Base-by-base conservation (phyloP, 2,888 invertebrate genomes). In the Polyommatus icarus region DNA sequence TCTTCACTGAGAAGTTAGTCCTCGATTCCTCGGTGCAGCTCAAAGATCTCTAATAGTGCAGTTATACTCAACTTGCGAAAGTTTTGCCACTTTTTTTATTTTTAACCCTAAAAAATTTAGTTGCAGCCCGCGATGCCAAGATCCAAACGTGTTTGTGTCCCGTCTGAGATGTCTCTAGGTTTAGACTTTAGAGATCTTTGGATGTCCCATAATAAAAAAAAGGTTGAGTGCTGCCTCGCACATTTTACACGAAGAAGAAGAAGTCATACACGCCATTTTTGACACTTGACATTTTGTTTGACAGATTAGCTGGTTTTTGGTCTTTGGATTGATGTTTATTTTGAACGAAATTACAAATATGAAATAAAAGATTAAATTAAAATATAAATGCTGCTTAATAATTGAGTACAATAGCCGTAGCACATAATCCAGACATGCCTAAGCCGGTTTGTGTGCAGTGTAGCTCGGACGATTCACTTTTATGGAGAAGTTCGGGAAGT, bases 401-500 rank as follows among this genome's bases (percentile, higher is more conserved):
- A 29, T 20, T 29, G 4, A 29, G 6, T 67, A 10, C 24, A 61
- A 24, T 29, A 29, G 12, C 12, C 12, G 15, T 67, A 67, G 15
- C 1, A 32, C 67, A 67, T 67, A 67, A 67, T 67, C 29, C 18
- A 67, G 29, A 29, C 24, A 94, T 94, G 94, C 94, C 94, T 24
- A 94, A 94, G 83, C 96, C 96, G 20, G 95, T 95, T 81, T 97
- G 97, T 87, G 90, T 95, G 76, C 96, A 96, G 86, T 97, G 97
- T 87, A 95, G 95, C 80, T 94, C 95, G 15, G 95, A 94, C 36
- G 96, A 97, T 83, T 96, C 96, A 0, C 91, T 96, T 15, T 92
- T 97, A 79, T 98, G 98, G 98, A 96, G 97, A 36, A 96, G 95
- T 80, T 95, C 96, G 1, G 96, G 96, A 79, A 95, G 95, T 84